phyloP scores from a whole-genome alignment of 2,888 invertebrate species.

The Pyralis farinalis region DNA sequence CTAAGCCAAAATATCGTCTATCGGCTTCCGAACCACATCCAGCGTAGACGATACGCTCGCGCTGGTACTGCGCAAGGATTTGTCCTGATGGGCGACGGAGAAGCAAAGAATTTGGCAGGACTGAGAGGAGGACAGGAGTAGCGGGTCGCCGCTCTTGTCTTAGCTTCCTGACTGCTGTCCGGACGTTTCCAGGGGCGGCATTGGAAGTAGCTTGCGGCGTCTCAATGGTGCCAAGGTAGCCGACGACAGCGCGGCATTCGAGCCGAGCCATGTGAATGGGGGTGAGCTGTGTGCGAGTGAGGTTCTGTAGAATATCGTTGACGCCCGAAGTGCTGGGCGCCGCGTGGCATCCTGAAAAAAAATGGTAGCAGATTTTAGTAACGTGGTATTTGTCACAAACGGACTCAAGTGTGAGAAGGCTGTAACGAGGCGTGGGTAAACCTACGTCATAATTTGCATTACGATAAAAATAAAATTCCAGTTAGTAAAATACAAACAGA shows the following conservation, averaged over 20 bases:
- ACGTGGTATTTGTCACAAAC: too few species aligned
- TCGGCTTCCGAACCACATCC: constrained; percentile 96
- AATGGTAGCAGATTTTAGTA: too few species aligned
- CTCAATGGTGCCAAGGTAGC: constrained; percentile 97
- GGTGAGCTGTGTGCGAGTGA: constrained; percentile 57
- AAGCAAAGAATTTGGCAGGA: constrained; percentile 89
- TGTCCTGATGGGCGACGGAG: constrained; percentile 89
- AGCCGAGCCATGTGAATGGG: constrained; percentile 75
- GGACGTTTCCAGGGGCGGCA: constrained; percentile 88
- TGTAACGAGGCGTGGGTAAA: too few species aligned
- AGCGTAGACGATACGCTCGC: constrained; percentile 92
- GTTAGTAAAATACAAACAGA: too few species aligned
- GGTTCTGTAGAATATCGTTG: constrained; percentile 65
- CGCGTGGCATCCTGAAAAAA: constrained; percentile 61
- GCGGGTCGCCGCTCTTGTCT: constrained; percentile 94
- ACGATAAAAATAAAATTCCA: too few species aligned
- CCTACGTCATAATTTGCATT: too few species aligned
- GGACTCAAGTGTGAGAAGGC: too few species aligned
- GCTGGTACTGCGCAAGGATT: constrained; percentile 92
- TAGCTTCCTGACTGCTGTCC: constrained; percentile 93
- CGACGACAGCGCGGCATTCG: constrained; percentile 92
- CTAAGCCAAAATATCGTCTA: constrained; percentile 94
- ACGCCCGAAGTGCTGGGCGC: constrained; percentile 65
- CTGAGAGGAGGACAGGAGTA: constrained; percentile 91
- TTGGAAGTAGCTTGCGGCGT: constrained; percentile 92